phyloP scores from a whole-genome alignment of 2,797 vertebrate genomes.

The Acanthopagrus latus region DNA sequence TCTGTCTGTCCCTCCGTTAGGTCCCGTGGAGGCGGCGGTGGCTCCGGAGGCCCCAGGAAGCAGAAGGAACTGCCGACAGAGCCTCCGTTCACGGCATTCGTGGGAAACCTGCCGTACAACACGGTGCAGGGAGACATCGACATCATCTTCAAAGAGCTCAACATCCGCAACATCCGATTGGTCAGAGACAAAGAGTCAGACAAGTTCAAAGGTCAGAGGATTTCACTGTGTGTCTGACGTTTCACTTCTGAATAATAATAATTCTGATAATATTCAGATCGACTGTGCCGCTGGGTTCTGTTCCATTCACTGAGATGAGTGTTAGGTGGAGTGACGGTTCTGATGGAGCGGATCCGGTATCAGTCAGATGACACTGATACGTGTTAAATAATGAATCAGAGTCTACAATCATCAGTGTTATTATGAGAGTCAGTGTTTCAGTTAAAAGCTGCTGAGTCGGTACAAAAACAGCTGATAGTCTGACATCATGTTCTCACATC shows the following conservation, averaged over 20 bases:
- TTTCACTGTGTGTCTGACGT: not conserved
- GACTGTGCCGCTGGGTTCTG: too few relatives aligned
- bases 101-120: slow-evolving; percentile 98
- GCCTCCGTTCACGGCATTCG: slow-evolving; percentile 97
- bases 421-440: too few relatives aligned
- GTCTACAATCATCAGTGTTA: too few relatives aligned
- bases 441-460: too few relatives aligned
- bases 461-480: not conserved
- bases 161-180: slow-evolving; percentile 93
- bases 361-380: too few relatives aligned
- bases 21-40: slow-evolving; percentile 72
- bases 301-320: too few relatives aligned
- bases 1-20: slow-evolving; percentile 23
- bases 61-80: slow-evolving; percentile 97
- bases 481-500: too few relatives aligned
- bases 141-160: slow-evolving; percentile 97
- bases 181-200: slow-evolving; percentile 99
- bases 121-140: slow-evolving; percentile 99
- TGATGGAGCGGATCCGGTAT: too few relatives aligned
- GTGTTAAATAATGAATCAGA: too few relatives aligned
- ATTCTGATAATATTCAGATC: too few relatives aligned
- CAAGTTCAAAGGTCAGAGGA: slow-evolving; percentile 96
- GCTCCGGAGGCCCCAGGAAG: slow-evolving; percentile 89
- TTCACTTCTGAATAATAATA: too few relatives aligned
- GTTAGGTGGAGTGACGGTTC: too few relatives aligned